Percentiles rank a stretch among this genome's conserved stretches.
Evolutionary conservation across 1,140 invertebrate species (phyloP).

Genomic region (Octopus sinensis): DNA sequence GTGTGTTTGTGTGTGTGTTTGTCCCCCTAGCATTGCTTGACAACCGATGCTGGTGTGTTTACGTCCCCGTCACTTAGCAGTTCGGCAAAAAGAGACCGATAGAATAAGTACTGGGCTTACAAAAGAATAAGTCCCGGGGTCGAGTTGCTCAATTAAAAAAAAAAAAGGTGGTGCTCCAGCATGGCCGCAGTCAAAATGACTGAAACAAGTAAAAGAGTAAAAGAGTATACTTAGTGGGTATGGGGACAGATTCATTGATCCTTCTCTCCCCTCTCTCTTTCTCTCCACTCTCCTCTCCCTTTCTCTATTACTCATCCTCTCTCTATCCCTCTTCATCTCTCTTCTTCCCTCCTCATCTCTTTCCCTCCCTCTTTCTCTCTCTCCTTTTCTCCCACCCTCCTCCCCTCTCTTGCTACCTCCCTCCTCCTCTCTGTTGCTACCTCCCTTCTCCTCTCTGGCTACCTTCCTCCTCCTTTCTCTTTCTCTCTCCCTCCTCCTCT

Average conservation of each 20-base stretch:
- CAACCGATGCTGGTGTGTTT: too few species aligned
- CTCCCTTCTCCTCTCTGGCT: not conserved
- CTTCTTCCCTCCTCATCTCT: not conserved
- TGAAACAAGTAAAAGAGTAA: too few species aligned
- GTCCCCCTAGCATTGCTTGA: too few species aligned
- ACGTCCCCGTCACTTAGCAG: too few species aligned
- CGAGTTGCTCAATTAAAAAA: too few species aligned
- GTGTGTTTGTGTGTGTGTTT: too few species aligned
- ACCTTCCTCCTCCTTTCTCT: not conserved
- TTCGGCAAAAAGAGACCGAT: too few species aligned
- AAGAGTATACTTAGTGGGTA: too few species aligned
- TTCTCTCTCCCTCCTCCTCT: not conserved
- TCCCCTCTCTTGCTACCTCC: not conserved
- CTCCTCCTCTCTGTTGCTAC: not conserved
- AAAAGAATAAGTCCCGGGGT: too few species aligned
- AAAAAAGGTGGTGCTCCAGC: too few species aligned
- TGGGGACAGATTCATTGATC: accelerated
- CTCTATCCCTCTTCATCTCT: not conserved
- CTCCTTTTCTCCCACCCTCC: not conserved
- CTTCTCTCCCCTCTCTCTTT: not conserved
- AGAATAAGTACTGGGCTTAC: too few species aligned
- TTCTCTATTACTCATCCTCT: not conserved
- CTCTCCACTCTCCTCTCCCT: not conserved
- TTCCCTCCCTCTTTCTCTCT: not conserved
- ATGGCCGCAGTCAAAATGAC: too few species aligned